A percentile compares a stretch with the other conserved stretches of the same genome.
These are phyloP conservation scores for Burhinus oedicnemus DNA, from an alignment of 2,113 vertebrate species.

Conservation along the genomic window DNA sequence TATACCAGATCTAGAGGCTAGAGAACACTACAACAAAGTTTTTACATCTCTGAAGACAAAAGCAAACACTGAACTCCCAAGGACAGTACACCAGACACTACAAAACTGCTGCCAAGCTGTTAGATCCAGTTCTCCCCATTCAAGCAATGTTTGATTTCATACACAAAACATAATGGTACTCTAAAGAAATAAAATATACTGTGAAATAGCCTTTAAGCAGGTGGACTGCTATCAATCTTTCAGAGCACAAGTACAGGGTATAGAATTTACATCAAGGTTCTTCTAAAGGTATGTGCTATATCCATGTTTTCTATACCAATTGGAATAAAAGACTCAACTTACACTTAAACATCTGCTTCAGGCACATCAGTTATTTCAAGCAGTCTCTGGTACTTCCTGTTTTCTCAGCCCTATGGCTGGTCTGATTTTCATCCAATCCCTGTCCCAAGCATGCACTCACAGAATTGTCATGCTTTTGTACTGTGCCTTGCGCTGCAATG, in stretches of 20 bases:
- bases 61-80: background rate
- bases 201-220: background rate
- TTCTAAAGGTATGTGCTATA: background rate
- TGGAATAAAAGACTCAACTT: background rate
- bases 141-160: background rate
- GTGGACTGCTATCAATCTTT: background rate
- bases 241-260: background rate
- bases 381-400: background rate
- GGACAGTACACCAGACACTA: background rate
- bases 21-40: accelerated
- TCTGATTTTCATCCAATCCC: background rate
- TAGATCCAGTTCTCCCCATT: background rate
- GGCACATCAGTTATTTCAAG: background rate
- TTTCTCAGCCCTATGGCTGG: background rate
- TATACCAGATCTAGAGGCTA: background rate
- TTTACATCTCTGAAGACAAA: background rate
- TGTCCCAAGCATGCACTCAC: background rate
- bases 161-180: background rate
- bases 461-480: background rate
- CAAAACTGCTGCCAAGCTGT: background rate
- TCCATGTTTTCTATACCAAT: background rate
- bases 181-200: background rate
- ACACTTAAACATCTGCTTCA: background rate
- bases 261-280: background rate
- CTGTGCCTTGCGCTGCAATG: background rate